phyloP scores from a whole-genome alignment of 2,797 vertebrate genomes.

The Brachyrhaphis roseni region DNA sequence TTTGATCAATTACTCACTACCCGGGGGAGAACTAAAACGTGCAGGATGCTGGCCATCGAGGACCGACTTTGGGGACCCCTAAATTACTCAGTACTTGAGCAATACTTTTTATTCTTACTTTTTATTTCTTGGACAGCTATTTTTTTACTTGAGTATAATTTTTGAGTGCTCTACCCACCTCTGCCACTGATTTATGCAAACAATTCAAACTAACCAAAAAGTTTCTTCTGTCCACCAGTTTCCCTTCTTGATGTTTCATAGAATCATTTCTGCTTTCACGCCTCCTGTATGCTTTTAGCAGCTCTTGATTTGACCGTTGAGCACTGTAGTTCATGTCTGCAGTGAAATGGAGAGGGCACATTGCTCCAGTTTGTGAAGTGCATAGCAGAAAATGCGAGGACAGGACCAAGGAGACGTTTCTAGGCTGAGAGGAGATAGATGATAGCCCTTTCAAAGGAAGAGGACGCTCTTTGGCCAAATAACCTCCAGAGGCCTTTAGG shows the following conservation, averaged over 20 bases:
- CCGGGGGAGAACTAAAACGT: too few species aligned
- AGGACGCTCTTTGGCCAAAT: slow-evolving; percentile 45
- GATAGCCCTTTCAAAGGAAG: slow-evolving; percentile 53
- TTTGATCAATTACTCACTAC: too few species aligned
- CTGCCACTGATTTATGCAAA: not conserved
- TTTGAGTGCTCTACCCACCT: too few species aligned
- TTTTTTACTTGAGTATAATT: too few species aligned
- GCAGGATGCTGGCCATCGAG: too few species aligned
- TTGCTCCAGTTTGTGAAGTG: slow-evolving; percentile 70
- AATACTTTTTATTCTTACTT: too few species aligned
- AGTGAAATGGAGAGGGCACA: slow-evolving; percentile 52
- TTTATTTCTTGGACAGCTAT: too few species aligned
- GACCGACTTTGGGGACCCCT: too few species aligned
- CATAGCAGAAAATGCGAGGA: slow-evolving; percentile 53
- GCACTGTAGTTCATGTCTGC: slow-evolving; percentile 31
- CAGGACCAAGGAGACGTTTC: slow-evolving; percentile 70
- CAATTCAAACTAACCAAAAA: not conserved
- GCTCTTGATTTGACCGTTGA: slow-evolving; percentile 11
- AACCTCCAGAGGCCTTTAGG: slow-evolving; percentile 46
- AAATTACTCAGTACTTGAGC: too few species aligned
- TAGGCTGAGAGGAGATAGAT: slow-evolving; percentile 73
- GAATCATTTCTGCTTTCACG: not conserved
- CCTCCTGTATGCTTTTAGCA: slow-evolving; percentile 7
- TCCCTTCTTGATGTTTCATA: not conserved
- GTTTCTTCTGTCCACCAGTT: too few species aligned